Percentiles rank a stretch among this genome's conserved stretches.
phyloP scores from a whole-genome alignment of 2,888 invertebrate species.

The Cremastobaeus sp. region DNA sequence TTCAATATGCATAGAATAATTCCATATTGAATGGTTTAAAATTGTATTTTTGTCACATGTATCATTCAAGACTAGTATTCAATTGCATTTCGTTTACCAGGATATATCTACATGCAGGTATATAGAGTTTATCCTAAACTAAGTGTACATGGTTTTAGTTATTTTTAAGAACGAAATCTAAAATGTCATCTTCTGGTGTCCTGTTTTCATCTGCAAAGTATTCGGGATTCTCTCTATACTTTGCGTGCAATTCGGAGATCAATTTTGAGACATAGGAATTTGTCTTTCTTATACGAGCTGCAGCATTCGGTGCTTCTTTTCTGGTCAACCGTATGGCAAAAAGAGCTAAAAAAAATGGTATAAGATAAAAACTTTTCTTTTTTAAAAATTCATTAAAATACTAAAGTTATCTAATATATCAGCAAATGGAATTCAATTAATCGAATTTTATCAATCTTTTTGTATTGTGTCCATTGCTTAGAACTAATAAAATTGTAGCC shows the following conservation, averaged over 20 bases:
- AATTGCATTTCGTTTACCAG: no score
- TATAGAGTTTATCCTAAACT: no score
- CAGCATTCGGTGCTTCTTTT: not conserved
- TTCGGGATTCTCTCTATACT: not conserved
- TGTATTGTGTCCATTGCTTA: no score
- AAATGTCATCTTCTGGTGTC: not conserved
- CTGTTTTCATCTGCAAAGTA: slow-evolving; percentile 2
- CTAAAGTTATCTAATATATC: not conserved
- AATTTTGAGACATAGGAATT: slow-evolving; percentile 1
- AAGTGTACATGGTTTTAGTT: no score
- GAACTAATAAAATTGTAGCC: no score
- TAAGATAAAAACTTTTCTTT: not conserved
- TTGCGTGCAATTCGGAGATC: not conserved
- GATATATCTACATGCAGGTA: no score
- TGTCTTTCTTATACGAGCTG: not conserved
- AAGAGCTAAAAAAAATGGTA: not conserved
- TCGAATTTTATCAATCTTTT: no score
- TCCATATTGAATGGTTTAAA: no score
- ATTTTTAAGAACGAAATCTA: no score
- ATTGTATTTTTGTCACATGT: no score
- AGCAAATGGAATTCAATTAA: not conserved
- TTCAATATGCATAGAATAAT: no score
- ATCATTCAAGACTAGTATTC: no score
- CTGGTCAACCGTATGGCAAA: not conserved
- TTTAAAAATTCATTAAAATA: not conserved